Evolutionary conservation across 2,113 vertebrate genomes (phyloP).

Genomic region (Rallus limicola): DNA sequence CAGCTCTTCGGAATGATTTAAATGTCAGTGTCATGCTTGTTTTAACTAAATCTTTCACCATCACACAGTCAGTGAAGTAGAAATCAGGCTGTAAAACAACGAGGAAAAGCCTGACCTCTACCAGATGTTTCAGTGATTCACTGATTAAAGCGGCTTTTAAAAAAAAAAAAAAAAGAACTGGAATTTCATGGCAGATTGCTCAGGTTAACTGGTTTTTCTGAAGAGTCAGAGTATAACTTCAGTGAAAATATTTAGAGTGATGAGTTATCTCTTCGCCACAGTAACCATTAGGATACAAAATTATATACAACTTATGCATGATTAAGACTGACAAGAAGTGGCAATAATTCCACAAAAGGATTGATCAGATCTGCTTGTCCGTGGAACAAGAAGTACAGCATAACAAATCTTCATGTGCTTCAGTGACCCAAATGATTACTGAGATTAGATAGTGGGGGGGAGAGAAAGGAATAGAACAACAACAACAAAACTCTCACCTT

Average conservation of each 20-base stretch:
- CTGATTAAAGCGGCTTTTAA: background rate
- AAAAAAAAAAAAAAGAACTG: background rate
- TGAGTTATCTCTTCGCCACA: background rate
- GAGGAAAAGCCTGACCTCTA: background rate
- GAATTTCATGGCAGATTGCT: slow-evolving; percentile 24
- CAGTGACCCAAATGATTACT: background rate
- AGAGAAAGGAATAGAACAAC: background rate
- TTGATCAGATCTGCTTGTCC: background rate
- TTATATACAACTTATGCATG: background rate
- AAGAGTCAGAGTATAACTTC: background rate
- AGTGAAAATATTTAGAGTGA: background rate
- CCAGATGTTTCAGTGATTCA: slow-evolving; percentile 9
- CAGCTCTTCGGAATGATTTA: background rate
- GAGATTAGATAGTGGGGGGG: background rate
- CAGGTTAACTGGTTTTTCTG: slow-evolving; percentile 19
- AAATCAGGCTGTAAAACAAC: slow-evolving; percentile 2
- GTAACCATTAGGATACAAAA: background rate
- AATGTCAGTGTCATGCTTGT: background rate
- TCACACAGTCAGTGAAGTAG: background rate
- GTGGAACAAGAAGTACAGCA: background rate
- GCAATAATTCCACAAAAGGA: background rate
- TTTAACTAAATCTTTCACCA: background rate
- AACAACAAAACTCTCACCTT: background rate
- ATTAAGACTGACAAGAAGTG: background rate
- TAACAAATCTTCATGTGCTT: background rate